Evolutionary conservation across 1,140 invertebrate genomes (phyloP).

Genomic region (Mycetomoellerius zeteki): DNA sequence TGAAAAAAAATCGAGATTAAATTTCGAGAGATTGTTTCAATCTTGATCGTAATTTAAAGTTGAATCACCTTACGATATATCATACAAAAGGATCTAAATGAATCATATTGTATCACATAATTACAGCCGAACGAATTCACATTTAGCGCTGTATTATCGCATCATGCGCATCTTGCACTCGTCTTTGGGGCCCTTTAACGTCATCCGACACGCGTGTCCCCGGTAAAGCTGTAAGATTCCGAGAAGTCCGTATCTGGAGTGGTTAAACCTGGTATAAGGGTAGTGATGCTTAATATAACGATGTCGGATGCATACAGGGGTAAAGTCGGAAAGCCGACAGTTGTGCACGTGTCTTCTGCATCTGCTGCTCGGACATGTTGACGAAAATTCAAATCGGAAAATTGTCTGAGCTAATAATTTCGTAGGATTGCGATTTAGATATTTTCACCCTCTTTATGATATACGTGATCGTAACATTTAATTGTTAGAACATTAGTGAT

Average conservation of each 20-base stretch:
- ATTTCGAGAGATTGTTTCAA: background rate
- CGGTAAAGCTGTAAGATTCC: slow-evolving; percentile 53
- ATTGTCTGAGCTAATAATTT: background rate
- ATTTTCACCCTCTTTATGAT: background rate
- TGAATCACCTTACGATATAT: slow-evolving; percentile 17
- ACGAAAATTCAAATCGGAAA: background rate
- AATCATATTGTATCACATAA: slow-evolving; percentile 19
- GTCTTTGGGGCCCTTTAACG: slow-evolving; percentile 16
- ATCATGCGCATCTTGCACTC: slow-evolving; percentile 13
- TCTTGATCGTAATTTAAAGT: background rate
- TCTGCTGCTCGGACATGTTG: background rate
- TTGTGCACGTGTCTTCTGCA: slow-evolving; percentile 11
- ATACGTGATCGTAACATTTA: background rate
- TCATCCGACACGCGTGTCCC: slow-evolving; percentile 41
- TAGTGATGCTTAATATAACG: slow-evolving; percentile 71
- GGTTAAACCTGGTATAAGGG: slow-evolving; percentile 66
- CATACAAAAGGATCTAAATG: slow-evolving; percentile 4
- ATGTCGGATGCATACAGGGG: slow-evolving; percentile 54
- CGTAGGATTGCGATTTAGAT: background rate
- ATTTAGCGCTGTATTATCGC: slow-evolving; percentile 23
- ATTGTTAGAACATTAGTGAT: background rate
- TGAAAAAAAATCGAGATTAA: background rate
- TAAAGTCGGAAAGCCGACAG: slow-evolving; percentile 44
- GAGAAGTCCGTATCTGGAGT: slow-evolving; percentile 74
- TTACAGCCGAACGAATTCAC: background rate